These are phyloP conservation scores for Rotaria macrura DNA, from an alignment of 2,888 invertebrate species.

Conservation along the genomic window DNA sequence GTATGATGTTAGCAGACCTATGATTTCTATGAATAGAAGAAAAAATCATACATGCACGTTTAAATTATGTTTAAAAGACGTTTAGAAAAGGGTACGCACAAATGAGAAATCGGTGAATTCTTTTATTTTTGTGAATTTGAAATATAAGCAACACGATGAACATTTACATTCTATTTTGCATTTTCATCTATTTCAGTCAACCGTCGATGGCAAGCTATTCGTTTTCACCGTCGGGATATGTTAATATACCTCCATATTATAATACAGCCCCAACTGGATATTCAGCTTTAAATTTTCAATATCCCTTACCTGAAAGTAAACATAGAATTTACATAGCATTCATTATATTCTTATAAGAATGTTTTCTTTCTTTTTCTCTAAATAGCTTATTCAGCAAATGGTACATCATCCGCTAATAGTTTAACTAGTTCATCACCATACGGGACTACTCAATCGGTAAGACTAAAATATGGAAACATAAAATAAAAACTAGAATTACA, in stretches of 20 bases:
- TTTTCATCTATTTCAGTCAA: background rate
- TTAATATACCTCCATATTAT: background rate
- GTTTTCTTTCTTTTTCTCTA: background rate
- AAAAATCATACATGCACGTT: background rate
- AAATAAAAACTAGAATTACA: too few relatives aligned
- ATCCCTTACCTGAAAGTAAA: background rate
- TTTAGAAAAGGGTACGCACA: background rate
- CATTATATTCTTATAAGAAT: too few relatives aligned
- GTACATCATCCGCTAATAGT: background rate
- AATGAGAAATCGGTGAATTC: too few relatives aligned
- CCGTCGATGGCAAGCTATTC: conserved; percentile 9
- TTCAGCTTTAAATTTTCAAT: conserved; percentile 9
- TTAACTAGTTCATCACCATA: background rate
- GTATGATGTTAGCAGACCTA: background rate
- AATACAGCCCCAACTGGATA: background rate
- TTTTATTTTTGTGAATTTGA: too few relatives aligned
- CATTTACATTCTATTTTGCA: background rate
- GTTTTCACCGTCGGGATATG: background rate
- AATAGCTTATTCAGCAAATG: background rate
- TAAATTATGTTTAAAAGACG: background rate
- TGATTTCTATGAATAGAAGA: background rate
- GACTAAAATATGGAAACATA: too few relatives aligned
- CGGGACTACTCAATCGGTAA: background rate
- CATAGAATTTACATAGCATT: too few relatives aligned
- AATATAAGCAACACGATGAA: too few relatives aligned